Evolutionary conservation across 2,888 invertebrate genomes (phyloP).

Genomic region (Folsomia candida): DNA sequence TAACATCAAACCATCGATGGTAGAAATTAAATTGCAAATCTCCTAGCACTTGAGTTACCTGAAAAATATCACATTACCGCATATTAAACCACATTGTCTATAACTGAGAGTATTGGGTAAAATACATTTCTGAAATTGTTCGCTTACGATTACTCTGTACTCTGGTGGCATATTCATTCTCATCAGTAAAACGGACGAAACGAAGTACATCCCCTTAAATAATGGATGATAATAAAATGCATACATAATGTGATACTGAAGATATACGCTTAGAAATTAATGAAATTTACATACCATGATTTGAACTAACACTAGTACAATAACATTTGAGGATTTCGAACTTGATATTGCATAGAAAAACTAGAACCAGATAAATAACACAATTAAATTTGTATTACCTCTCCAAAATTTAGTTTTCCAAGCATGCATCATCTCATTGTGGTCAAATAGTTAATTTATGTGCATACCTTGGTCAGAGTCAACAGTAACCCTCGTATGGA

Average conservation of each 20-base stretch:
- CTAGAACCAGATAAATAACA: conserved; percentile 60
- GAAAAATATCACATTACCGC: too few species aligned
- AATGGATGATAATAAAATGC: conserved; percentile 28
- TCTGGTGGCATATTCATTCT: conserved; percentile 99
- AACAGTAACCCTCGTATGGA: conserved; percentile 93
- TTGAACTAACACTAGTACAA: conserved; percentile 92
- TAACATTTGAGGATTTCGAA: conserved; percentile 96
- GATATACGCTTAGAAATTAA: too few species aligned
- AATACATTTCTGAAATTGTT: too few species aligned
- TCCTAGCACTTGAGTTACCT: conserved; percentile 77
- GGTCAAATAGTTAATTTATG: too few species aligned
- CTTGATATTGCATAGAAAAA: conserved; percentile 99
- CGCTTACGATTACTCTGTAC: conserved; percentile 79
- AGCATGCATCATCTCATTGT: background rate
- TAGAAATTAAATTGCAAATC: conserved; percentile 98
- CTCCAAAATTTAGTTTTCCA: background rate
- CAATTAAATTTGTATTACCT: conserved; percentile 3
- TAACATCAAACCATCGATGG: conserved; percentile 99
- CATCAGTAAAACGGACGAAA: conserved; percentile 93
- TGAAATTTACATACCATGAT: conserved; percentile 80
- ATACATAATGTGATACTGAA: background rate
- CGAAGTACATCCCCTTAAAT: conserved; percentile 94
- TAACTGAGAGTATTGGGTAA: too few species aligned
- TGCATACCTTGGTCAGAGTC: conserved; percentile 89
- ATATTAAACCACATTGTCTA: background rate